These are phyloP conservation scores for Sphecodes monilicornis DNA, from an alignment of 2,888 invertebrate species.

Conservation along the genomic window DNA sequence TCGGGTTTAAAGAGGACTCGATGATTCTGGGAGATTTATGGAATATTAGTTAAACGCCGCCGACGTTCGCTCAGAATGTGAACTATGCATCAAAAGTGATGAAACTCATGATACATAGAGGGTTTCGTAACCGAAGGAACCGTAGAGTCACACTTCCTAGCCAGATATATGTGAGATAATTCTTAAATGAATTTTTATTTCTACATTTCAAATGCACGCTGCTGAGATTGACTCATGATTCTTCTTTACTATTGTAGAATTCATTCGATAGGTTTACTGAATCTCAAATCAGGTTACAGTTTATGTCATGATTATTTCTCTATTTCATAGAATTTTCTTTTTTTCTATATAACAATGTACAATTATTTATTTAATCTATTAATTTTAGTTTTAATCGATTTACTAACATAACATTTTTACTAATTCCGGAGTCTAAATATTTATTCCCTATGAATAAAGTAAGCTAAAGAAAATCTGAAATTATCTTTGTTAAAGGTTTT, in stretches of 20 bases:
- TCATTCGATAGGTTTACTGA: not conserved
- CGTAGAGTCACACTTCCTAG: not conserved
- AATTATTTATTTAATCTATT: too few species aligned
- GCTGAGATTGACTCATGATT: not conserved
- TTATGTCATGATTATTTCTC: not conserved
- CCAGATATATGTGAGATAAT: not conserved
- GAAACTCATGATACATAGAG: not conserved
- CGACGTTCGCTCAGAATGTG: not conserved
- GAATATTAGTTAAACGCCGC: not conserved
- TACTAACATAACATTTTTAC: too few species aligned
- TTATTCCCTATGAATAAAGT: too few species aligned
- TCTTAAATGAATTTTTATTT: constrained; percentile 1
- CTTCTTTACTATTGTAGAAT: not conserved
- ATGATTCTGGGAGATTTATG: constrained; percentile 5
- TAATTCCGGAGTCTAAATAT: too few species aligned
- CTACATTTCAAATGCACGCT: not conserved
- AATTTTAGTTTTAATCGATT: too few species aligned
- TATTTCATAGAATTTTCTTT: too few species aligned
- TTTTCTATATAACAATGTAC: too few species aligned
- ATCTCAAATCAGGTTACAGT: not conserved
- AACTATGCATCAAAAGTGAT: not conserved
- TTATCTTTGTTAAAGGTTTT: too few species aligned
- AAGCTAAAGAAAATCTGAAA: too few species aligned
- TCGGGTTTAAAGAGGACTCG: constrained; percentile 5
- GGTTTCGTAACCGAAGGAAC: not conserved